phyloP scores from a whole-genome alignment of 2,888 invertebrate genomes.

The Osmoderma eremita region DNA sequence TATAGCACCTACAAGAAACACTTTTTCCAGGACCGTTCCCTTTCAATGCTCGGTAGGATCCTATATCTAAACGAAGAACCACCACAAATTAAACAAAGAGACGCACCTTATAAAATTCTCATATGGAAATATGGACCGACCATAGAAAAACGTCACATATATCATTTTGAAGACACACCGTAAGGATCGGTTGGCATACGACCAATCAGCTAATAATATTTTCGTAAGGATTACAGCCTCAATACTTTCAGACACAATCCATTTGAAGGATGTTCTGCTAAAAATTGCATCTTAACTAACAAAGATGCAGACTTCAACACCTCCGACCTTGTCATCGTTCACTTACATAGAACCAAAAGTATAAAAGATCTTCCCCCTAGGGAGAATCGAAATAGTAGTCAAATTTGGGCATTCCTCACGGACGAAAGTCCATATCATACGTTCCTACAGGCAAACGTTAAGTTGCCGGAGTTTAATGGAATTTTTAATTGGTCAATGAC shows the following conservation, averaged over 20 bases:
- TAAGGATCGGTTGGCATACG: constrained; percentile 48
- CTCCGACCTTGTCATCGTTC: constrained; percentile 75
- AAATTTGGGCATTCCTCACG: constrained; percentile 76
- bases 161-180: constrained; percentile 63
- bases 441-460: constrained; percentile 63
- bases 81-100: constrained; percentile 48
- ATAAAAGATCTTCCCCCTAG: constrained; percentile 69
- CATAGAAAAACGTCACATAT: constrained; percentile 68
- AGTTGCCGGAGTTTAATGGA: constrained; percentile 65
- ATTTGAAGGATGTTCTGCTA: constrained; percentile 69
- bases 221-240: constrained; percentile 14
- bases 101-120: constrained; percentile 65
- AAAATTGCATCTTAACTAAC: constrained; percentile 72
- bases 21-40: constrained; percentile 53
- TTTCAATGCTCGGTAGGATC: constrained; percentile 63
- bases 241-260: constrained; percentile 64
- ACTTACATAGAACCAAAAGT: constrained; percentile 65
- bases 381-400: constrained; percentile 62
- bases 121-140: constrained; percentile 71
- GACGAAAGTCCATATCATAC: constrained; percentile 75
- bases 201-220: background rate
- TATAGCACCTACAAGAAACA: too few relatives aligned
- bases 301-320: constrained; percentile 62
- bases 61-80: constrained; percentile 58
- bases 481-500: constrained; percentile 81